A percentile compares a stretch with the other conserved stretches of the same genome.
Evolutionary conservation across 2,797 vertebrate genomes (phyloP).

Genomic region (Furcifer pardalis): DNA sequence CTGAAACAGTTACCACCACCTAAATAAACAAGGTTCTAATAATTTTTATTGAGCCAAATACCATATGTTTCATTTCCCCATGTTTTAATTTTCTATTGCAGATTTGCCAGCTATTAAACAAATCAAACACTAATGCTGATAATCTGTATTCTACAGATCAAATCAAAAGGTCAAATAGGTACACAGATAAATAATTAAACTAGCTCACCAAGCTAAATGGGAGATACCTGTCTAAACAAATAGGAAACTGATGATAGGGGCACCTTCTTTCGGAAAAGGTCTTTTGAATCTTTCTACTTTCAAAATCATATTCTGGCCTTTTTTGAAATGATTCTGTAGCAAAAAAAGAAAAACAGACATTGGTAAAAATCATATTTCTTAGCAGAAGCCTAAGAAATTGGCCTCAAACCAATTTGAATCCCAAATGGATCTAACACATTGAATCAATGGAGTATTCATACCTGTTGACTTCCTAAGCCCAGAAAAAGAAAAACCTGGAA

Average conservation of each 20-base stretch:
- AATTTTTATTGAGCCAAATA: no score
- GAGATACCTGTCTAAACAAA: background rate
- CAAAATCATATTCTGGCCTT: background rate
- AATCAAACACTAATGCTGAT: no score
- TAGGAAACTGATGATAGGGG: slow-evolving; percentile 12
- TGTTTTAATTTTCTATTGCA: no score
- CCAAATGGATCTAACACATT: no score
- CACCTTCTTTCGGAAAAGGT: slow-evolving; percentile 2
- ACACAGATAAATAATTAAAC: slow-evolving; percentile 67
- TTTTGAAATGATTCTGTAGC: background rate
- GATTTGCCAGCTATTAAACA: no score
- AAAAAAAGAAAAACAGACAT: background rate
- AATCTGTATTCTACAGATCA: slow-evolving; percentile 1
- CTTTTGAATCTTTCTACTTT: background rate
- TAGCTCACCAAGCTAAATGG: slow-evolving; percentile 45
- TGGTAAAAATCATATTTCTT: background rate
- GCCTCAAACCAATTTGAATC: no score
- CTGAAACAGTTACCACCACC: no score
- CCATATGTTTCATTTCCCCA: no score
- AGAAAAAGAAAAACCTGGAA: background rate
- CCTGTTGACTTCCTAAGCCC: no score
- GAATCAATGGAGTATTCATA: no score
- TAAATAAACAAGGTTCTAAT: no score
- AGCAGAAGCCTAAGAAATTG: background rate
- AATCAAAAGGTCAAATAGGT: slow-evolving; percentile 56